A percentile compares a stretch with the other conserved stretches of the same genome.
Conservation (phyloP, 2,113 vertebrate genomes). For the Onychostruthus taczanowskii region DNA sequence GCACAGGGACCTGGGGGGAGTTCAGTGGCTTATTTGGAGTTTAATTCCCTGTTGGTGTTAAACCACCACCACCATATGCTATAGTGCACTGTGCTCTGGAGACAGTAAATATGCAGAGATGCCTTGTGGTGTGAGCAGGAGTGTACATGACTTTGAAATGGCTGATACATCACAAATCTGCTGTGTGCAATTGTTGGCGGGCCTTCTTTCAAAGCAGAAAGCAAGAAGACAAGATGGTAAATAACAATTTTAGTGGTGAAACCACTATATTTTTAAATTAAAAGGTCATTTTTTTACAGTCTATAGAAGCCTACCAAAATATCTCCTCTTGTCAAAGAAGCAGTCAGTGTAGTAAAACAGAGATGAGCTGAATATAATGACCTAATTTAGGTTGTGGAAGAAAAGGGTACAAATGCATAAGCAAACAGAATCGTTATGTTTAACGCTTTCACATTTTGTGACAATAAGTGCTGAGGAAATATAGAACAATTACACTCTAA, state of each 20-base stretch:
- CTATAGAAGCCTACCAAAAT: neutral
- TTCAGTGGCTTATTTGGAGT: neutral
- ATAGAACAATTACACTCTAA: neutral
- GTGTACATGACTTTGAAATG: neutral
- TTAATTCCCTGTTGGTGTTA: neutral
- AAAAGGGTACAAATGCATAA: neutral
- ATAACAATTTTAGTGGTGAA: neutral
- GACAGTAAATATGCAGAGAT: neutral
- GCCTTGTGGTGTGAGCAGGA: neutral
- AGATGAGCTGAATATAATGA: neutral
- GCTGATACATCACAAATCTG: neutral
- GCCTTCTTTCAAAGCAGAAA: neutral
- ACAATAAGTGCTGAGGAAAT: neutral
- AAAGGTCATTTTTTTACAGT: neutral
- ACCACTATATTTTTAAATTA: neutral
- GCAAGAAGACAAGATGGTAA: neutral
- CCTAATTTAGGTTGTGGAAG: neutral
- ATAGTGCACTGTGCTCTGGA: neutral
- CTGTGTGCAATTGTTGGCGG: neutral
- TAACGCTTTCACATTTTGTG: neutral
- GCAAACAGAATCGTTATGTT: neutral
- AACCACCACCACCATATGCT: neutral
- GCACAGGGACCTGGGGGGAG: neutral
- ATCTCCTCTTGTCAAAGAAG: neutral
- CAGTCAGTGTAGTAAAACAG: neutral